Evolutionary conservation across 35 echinoderm and acorn worm species (phyloP).

Genomic region (Holothuria glaberrima): DNA sequence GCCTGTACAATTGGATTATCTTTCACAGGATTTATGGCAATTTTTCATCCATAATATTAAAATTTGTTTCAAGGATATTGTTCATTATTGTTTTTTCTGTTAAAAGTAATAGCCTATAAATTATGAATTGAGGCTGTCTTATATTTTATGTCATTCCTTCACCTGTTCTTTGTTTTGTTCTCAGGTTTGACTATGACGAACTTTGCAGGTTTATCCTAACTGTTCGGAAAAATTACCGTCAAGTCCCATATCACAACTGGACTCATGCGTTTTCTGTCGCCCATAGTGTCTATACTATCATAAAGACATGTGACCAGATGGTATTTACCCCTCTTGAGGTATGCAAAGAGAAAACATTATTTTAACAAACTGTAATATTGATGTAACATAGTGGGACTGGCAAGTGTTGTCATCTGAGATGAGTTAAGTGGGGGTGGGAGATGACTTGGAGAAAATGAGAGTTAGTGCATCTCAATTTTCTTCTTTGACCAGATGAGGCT

Average conservation of each 20-base stretch:
- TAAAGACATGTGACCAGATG: conserved; percentile 73
- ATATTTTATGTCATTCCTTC: neutral
- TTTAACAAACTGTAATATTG: neutral
- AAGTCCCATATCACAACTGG: conserved; percentile 99
- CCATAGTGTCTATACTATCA: conserved; percentile 94
- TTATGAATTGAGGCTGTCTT: too few relatives aligned
- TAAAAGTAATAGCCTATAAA: too few relatives aligned
- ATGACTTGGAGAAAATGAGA: neutral
- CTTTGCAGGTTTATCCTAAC: conserved; percentile 93
- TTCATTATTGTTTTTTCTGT: too few relatives aligned
- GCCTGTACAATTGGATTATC: too few relatives aligned
- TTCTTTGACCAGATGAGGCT: too few relatives aligned
- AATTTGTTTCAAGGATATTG: too few relatives aligned
- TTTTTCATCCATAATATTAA: neutral
- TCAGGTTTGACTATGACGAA: conserved; percentile 97
- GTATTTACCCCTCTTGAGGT: conserved; percentile 89
- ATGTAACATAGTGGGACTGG: too few relatives aligned
- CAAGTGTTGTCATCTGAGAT: too few relatives aligned
- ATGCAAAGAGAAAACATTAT: neutral
- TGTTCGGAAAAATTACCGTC: conserved; percentile 94
- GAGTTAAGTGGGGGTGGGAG: neutral
- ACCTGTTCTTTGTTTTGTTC: neutral
- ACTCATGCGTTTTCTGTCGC: conserved; percentile 98
- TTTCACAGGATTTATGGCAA: too few relatives aligned
- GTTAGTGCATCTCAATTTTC: too few relatives aligned